Evolutionary conservation across 1,140 invertebrate genomes (phyloP), one percentile per base, ranked within the genome.

Genomic region (Campoletis sonorensis): DNA sequence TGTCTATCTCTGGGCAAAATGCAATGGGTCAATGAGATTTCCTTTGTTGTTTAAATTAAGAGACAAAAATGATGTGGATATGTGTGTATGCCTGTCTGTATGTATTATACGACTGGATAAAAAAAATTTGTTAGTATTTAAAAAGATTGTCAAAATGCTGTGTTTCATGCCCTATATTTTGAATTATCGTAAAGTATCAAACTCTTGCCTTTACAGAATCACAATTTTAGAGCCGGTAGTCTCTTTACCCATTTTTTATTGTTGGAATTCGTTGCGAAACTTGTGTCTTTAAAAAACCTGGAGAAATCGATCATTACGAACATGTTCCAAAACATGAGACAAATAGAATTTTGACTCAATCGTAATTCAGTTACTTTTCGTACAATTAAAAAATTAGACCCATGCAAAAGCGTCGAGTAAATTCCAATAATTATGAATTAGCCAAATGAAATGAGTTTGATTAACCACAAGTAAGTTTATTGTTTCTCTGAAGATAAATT

Each of bases 201-300:
- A 51, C 11, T 58, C 45, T 76, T 58, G 27, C 16, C 15, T 27
- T 30, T 76, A 30, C 2, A 58, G 49, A 49, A 23, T 21, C 37
- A 23, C 23, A 1, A 51, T 73, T 58, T 73, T 73, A 45, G 21
- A 0, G 21, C 23, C 51, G 21, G 4, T 58, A 1, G 13, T 5
- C 23, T 33, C 21, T 27, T 26, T 26, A 11, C 33, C 3, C 30
- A 45, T 76, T 33, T 26, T 58, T 58, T 13, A 10, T 76, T 21
- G 49, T 76, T 58, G 58, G 26, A 33, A 13, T 73, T 73, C 16
- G 26, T 76, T 76, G 7, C 54, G 11, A 76, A 51, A 51, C 72
- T 76, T 67, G 61, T 67, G 23, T 67, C 30, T 45, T 13, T 1
- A 45, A 45, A 1, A 45, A 8, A 1, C 1, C 8, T 45, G 7